Conservation (phyloP, 2,797 vertebrate species). For the Channallabes apus region DNA sequence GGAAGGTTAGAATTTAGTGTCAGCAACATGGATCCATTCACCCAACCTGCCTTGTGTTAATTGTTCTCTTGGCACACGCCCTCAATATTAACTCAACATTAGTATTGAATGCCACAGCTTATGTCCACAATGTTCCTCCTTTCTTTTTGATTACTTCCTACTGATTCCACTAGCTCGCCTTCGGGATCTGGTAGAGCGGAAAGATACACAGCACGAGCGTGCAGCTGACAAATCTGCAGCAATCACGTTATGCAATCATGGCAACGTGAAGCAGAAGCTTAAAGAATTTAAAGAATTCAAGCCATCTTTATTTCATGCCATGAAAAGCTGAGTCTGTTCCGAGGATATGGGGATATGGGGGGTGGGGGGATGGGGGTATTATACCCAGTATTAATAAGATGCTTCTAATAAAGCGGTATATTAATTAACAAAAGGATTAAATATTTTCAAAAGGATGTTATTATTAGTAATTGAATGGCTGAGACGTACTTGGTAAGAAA, state of each 20-base stretch:
- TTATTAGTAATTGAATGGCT: too few relatives aligned
- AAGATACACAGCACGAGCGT: conserved; percentile 18
- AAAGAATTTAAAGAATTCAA: not conserved
- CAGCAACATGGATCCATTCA: not conserved
- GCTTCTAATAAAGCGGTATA: not conserved
- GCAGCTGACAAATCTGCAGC: conserved; percentile 18
- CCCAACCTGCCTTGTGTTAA: not conserved
- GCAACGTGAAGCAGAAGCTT: not conserved
- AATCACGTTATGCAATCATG: conserved; percentile 11
- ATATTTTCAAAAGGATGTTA: not conserved
- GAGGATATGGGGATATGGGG: not conserved
- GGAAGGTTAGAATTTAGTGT: not conserved
- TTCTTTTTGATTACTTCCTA: not conserved
- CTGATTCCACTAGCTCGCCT: not conserved
- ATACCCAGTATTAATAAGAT: not conserved
- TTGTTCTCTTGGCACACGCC: not conserved
- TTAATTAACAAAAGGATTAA: not conserved
- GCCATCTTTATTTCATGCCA: not conserved
- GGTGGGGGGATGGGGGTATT: too few relatives aligned
- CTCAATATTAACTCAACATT: not conserved
- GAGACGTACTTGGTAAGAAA: not conserved
- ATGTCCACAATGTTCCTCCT: not conserved
- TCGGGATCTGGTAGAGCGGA: not conserved
- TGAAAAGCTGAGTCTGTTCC: not conserved
- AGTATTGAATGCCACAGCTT: not conserved